Conservation (phyloP, 2,797 vertebrate species). For the Arnoldichthys spilopterus region DNA sequence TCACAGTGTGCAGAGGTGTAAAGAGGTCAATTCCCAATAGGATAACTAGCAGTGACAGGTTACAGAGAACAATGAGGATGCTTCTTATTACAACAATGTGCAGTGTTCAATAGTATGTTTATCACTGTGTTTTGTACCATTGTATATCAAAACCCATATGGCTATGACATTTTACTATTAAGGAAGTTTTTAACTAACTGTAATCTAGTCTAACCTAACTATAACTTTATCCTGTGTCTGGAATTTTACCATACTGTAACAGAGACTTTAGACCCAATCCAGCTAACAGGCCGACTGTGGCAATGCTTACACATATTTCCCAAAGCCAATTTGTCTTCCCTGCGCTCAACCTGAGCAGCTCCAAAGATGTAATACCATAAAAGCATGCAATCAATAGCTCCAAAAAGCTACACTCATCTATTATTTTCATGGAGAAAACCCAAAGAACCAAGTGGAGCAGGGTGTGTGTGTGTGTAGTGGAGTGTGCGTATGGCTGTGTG, state of each 20-base stretch:
- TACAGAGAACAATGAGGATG: too few species aligned
- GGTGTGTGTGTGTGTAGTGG: slow-evolving; percentile 39
- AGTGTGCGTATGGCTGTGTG: slow-evolving; percentile 32
- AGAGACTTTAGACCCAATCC: slow-evolving; percentile 58
- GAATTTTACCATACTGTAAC: background rate
- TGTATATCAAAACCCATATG: too few species aligned
- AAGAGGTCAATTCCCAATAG: too few species aligned
- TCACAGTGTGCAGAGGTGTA: too few species aligned
- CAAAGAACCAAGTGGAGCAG: slow-evolving; percentile 59
- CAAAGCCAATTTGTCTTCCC: slow-evolving; percentile 78
- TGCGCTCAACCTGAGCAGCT: slow-evolving; percentile 70
- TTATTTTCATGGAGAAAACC: slow-evolving; percentile 73
- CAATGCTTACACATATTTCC: slow-evolving; percentile 78
- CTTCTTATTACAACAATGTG: too few species aligned
- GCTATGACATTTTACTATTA: too few species aligned
- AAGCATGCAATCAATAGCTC: slow-evolving; percentile 83
- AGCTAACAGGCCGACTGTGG: slow-evolving; percentile 65
- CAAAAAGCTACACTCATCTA: slow-evolving; percentile 77
- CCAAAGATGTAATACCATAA: slow-evolving; percentile 86
- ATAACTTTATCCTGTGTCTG: background rate
- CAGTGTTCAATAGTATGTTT: too few species aligned
- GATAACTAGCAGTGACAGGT: too few species aligned
- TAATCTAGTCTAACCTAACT: background rate
- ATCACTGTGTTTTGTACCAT: too few species aligned
- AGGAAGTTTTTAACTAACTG: too few species aligned